These are phyloP conservation scores for Nephotettix cincticeps DNA, from an alignment of 1,140 invertebrate species.

Conservation along the genomic window DNA sequence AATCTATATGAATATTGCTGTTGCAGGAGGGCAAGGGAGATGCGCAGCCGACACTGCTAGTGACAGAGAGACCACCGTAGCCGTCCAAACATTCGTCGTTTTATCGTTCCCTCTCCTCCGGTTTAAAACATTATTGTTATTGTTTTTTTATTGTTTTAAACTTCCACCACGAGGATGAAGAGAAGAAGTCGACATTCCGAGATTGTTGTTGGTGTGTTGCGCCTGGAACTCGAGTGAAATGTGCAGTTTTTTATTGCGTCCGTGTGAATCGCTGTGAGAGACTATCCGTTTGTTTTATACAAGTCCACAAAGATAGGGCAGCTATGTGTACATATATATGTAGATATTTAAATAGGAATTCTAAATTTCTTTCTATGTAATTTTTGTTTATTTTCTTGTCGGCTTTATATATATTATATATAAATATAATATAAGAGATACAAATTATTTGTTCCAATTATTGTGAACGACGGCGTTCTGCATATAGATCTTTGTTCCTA, in stretches of 20 bases:
- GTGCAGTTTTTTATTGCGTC: constrained; percentile 12
- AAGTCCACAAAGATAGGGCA: not conserved
- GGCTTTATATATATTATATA: constrained; percentile 23
- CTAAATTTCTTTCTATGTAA: constrained; percentile 21
- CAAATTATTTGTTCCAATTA: constrained; percentile 12
- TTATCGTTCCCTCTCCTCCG: not conserved
- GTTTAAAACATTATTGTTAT: constrained; percentile 23
- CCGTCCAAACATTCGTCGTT: not conserved
- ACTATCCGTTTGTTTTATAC: constrained; percentile 5
- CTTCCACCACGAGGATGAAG: not conserved
- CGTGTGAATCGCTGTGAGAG: constrained; percentile 9
- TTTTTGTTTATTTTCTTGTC: constrained; percentile 17
- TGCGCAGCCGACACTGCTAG: not conserved
- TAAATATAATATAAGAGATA: not conserved
- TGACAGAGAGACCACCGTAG: not conserved
- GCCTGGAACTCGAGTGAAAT: not conserved
- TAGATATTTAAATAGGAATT: constrained; percentile 18
- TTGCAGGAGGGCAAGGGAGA: not conserved
- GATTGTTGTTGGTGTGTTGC: constrained; percentile 22
- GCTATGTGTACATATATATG: constrained; percentile 20
- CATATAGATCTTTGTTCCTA: constrained; percentile 35
- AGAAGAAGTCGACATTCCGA: constrained; percentile 22
- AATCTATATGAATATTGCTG: too few species aligned
- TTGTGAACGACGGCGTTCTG: too few species aligned
- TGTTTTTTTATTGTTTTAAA: constrained; percentile 21